Evolutionary conservation across 1,140 invertebrate genomes (phyloP).

Genomic region (Drosophila grimshawi): DNA sequence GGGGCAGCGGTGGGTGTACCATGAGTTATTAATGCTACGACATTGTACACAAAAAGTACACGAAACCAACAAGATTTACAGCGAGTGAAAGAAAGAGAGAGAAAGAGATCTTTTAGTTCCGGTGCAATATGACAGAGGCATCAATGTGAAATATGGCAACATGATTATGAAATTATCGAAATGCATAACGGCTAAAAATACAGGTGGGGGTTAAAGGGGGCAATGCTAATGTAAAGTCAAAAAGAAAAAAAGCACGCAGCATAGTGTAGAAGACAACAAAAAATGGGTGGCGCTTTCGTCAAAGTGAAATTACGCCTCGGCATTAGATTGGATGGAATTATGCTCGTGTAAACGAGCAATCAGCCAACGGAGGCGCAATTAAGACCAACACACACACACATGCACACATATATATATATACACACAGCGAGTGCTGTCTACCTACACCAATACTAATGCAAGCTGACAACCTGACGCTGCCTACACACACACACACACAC

Average conservation of each 20-base stretch:
- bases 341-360: constrained; percentile 60
- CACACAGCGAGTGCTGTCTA: neutral
- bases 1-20: no score
- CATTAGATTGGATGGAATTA: constrained; percentile 72
- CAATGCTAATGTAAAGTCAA: neutral
- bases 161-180: constrained; percentile 78
- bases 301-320: constrained; percentile 74
- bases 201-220: neutral
- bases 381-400: constrained; percentile 45
- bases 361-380: constrained; percentile 68
- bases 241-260: constrained; percentile 19
- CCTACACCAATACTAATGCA: constrained; percentile 36
- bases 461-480: constrained; percentile 44
- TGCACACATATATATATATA: constrained; percentile 13
- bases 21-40: constrained; percentile 66
- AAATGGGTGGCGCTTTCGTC: constrained; percentile 72
- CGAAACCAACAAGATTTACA: constrained; percentile 2
- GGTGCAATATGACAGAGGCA: constrained; percentile 57
- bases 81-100: neutral
- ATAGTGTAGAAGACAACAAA: constrained; percentile 30
- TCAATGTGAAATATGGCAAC: constrained; percentile 76
- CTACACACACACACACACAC: constrained; percentile 30
- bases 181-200: neutral
- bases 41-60: constrained; percentile 21
- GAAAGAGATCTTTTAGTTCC: constrained; percentile 66